phyloP scores from a whole-genome alignment of 2,888 invertebrate genomes.

The Drosophila lacicola region DNA sequence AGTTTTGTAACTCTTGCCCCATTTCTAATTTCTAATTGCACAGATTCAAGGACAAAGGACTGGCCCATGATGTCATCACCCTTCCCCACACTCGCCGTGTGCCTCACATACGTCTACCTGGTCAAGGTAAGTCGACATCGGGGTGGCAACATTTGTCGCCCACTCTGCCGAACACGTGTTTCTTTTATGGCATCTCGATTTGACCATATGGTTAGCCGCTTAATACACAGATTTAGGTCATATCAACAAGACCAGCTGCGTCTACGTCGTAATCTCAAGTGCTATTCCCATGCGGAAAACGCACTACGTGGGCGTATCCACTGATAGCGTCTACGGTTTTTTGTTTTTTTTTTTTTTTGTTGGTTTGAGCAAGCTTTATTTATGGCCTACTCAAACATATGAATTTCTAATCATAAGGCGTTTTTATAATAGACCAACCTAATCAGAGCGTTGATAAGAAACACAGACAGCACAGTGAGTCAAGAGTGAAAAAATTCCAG shows the following conservation, averaged over 20 bases:
- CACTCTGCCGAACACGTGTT: conserved; percentile 24
- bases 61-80: conserved; percentile 98
- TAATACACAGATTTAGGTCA: conserved; percentile 42
- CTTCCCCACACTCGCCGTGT: conserved; percentile 95
- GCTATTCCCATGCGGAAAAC: conserved; percentile 48
- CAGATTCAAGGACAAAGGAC: conserved; percentile 94
- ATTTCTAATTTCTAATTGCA: conserved; percentile 30
- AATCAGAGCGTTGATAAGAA: conserved; percentile 51
- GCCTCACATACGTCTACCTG: conserved; percentile 94
- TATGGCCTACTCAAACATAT: conserved; percentile 31
- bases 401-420: conserved; percentile 28
- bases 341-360: neutral
- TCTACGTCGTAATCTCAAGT: conserved; percentile 50
- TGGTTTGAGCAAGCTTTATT: conserved; percentile 30
- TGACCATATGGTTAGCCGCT: conserved; percentile 5
- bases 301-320: conserved; percentile 17
- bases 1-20: conserved; percentile 43
- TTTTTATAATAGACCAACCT: conserved; percentile 27
- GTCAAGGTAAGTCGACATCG: conserved; percentile 89
- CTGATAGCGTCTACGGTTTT: conserved; percentile 28
- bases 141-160: too few species aligned
- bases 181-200: conserved; percentile 1
- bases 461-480: conserved; percentile 28
- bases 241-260: conserved; percentile 14
- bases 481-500: conserved; percentile 5